Evolutionary conservation across 2,888 invertebrate genomes (phyloP).

Genomic region (Syrista parreyssii): DNA sequence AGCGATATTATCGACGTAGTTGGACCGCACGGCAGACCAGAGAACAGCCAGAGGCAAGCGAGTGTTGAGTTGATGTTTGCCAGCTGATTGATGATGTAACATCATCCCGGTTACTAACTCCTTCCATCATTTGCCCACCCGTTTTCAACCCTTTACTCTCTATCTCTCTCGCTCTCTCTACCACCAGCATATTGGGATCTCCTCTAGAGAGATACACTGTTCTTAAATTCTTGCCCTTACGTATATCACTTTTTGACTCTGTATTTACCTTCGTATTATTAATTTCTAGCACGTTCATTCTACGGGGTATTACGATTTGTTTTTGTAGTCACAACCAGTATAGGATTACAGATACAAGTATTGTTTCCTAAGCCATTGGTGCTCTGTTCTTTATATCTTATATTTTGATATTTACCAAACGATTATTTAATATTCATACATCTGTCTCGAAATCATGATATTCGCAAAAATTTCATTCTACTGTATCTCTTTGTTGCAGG

Average conservation of each 20-base stretch:
- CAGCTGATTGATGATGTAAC: constrained; percentile 65
- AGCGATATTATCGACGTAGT: constrained; percentile 47
- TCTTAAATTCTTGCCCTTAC: not conserved
- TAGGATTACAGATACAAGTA: not conserved
- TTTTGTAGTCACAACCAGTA: not conserved
- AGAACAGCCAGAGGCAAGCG: constrained; percentile 35
- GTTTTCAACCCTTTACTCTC: constrained; percentile 23
- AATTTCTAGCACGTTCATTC: not conserved
- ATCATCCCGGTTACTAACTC: constrained; percentile 48
- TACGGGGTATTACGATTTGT: not conserved
- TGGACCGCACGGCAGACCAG: constrained; percentile 26
- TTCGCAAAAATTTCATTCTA: not conserved
- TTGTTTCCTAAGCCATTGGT: not conserved
- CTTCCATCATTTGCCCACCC: constrained; percentile 22
- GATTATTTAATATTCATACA: not conserved
- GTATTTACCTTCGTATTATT: not conserved
- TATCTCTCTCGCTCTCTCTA: not conserved
- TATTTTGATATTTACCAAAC: not conserved
- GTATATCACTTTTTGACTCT: not conserved
- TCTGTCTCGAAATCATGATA: not conserved
- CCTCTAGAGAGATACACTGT: not conserved
- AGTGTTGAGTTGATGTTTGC: constrained; percentile 64
- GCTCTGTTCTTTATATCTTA: not conserved
- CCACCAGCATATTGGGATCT: not conserved
- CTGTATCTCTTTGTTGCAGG: constrained; percentile 30